Evolutionary conservation across 2,113 vertebrate genomes (phyloP), one percentile per base, ranked within the genome.

Genomic region (Cranoglanis bouderius): DNA sequence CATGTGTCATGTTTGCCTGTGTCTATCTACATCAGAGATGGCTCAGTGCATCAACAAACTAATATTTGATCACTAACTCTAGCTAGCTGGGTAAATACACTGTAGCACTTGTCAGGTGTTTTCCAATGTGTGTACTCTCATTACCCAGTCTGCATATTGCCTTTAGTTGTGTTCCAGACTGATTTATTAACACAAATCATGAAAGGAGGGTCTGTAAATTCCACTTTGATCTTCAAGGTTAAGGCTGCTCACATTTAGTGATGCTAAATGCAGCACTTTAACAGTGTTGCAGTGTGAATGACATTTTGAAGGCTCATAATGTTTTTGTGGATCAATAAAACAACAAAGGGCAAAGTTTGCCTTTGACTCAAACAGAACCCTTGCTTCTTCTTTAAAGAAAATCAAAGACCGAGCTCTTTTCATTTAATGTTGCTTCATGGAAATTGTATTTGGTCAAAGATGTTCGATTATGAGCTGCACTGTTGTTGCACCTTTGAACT

Each of bases 381-480:
- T 40, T 74, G 21, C 74, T 77, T 14, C 70, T 74, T 9, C 24
- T 46, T 77, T 49, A 77, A 46, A 46, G 40, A 77, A 77, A 46
- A 49, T 49, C 74, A 77, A 29, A 77, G 10, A 10, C 8, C 43
- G 6, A 26, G 74, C 40, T 29, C 10, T 46, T 77, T 46, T 77
- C 40, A 46, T 77, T 46, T 13, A 78, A 46, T 49, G 13, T 26
- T 16, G 84, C 65, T 86, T 78, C 85, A 59, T n/a, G 26, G 85
- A 78, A 78, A 49, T 80, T 61, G 21, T n/a, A 86, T 74, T 74
- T 61, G 32, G 63, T 19, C 4, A 53, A 21, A 85, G 21, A 26
- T 67, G 16, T 72, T 74, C 8, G 18, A 55, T 53, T 38, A 55
- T 32, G 24, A 26, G 29, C 55, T 70, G 43, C 26, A 85, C 1